These are phyloP conservation scores for Orius insidiosus DNA, from an alignment of 1,140 invertebrate genomes.

Conservation along the genomic window DNA sequence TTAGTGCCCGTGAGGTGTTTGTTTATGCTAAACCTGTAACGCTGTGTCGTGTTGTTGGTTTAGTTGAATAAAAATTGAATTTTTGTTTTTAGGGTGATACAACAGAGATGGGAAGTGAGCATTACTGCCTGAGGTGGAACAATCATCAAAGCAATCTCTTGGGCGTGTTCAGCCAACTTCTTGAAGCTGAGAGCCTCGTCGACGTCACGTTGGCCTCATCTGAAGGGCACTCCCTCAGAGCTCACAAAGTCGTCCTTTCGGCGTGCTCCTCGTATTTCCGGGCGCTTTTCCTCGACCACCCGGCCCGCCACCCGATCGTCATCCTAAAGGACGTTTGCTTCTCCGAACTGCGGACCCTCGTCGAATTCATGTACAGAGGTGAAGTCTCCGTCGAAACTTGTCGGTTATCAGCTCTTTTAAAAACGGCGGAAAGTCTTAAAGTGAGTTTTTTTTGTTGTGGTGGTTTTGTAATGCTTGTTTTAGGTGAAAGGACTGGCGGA, in stretches of 20 bases:
- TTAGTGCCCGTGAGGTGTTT: too few relatives aligned
- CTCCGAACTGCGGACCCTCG: slow-evolving; percentile 70
- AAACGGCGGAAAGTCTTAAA: slow-evolving; percentile 83
- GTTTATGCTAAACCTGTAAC: too few relatives aligned
- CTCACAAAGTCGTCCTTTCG: slow-evolving; percentile 87
- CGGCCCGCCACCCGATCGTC: slow-evolving; percentile 79
- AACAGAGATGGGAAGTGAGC: slow-evolving; percentile 88
- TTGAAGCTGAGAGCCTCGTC: slow-evolving; percentile 83
- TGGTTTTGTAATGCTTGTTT: too few relatives aligned
- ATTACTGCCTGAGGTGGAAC: slow-evolving; percentile 90
- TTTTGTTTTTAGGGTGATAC: slow-evolving; percentile 43
- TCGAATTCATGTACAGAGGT: slow-evolving; percentile 93
- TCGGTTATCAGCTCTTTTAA: slow-evolving; percentile 73
- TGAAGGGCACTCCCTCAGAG: slow-evolving; percentile 81
- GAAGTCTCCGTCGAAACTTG: slow-evolving; percentile 88
- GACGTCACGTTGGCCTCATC: slow-evolving; percentile 88
- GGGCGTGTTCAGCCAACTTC: slow-evolving; percentile 84
- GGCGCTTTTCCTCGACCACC: slow-evolving; percentile 72
- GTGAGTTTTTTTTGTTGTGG: not conserved
- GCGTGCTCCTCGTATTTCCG: slow-evolving; percentile 91
- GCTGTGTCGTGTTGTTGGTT: too few relatives aligned
- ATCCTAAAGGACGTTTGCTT: slow-evolving; percentile 86
- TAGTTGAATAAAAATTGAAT: not conserved
- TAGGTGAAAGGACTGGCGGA: slow-evolving; percentile 71
- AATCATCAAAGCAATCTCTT: slow-evolving; percentile 91